Base-by-base conservation (phyloP, 2,888 invertebrate species). In the Amitus sp. region DNA sequence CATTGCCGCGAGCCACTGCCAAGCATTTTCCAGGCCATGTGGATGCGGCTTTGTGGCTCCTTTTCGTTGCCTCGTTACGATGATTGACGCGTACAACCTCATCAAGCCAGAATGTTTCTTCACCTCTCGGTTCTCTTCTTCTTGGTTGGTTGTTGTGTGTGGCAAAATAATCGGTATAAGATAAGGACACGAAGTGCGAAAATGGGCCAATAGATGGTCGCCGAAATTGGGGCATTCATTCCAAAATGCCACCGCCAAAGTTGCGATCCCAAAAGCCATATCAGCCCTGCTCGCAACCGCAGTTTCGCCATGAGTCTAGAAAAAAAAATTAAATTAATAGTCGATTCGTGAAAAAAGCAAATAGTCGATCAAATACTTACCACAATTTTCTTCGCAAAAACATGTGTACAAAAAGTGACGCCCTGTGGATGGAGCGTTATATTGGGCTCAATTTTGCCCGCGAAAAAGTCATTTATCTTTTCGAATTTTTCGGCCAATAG, bases 41-140 rank as follows among this genome's bases (percentile, higher is more conserved):
- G 93, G 94, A 82, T 92, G 90, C 7, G 82, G 72, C 1, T 84
- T 79, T 30, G 84, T 85, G 2, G 85, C 74, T 63, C 84, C 84
- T 34, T 85, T 86, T 49, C 85, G 85, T 6, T 90, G 90, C 63
- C 83, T 83, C 0, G 91, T 87, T 18, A 93, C 87, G 78, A 94
- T 87, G 39, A 96, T 89, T 2, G 96, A 91, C 66, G 92, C 90
- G 78, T 90, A 92, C 0, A 96, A 84, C 63, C 91, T 86, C 76
- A 93, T 90, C 47, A 94, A 86, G 13, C 96, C 96, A 0, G 92
- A 89, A 88, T 95, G 93, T 64, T 95, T 86, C 74, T 90, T 92
- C 19, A 95, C 82, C 82, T 92, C 96, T 64, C 89, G 88, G 77
- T 96, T 95, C 20, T 94, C 91, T 74, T 90, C 88, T 55, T 90